These are phyloP conservation scores for Paragorgia papillata DNA, from an alignment of 92 coral and sea anemone species.

Conservation along the genomic window DNA sequence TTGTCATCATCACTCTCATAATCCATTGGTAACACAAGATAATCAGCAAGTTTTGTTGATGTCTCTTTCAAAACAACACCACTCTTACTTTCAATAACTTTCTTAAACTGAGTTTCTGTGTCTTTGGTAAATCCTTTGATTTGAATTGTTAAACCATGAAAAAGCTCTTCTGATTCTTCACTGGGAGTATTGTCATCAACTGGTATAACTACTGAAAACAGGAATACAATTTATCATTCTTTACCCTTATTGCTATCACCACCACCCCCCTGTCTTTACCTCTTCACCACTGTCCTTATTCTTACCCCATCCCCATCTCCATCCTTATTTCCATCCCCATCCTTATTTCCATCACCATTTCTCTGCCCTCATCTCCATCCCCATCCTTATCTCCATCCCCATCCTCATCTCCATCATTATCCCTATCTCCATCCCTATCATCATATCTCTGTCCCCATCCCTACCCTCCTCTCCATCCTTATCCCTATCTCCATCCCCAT, in stretches of 20 bases:
- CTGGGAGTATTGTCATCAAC: conserved; percentile 48
- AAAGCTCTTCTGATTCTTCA: conserved; percentile 58
- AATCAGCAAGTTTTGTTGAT: conserved; percentile 65
- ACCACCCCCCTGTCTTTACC: no score
- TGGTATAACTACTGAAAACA: no score
- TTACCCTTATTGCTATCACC: no score
- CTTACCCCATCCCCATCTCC: no score
- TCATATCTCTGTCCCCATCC: background rate
- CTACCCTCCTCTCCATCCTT: background rate
- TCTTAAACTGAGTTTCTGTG: conserved; percentile 59
- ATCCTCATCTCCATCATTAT: no score
- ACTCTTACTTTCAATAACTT: conserved; percentile 67
- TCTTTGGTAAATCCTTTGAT: conserved; percentile 69
- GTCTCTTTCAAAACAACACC: conserved; percentile 53
- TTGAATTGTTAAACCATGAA: conserved; percentile 58
- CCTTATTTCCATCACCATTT: no score
- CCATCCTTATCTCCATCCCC: no score
- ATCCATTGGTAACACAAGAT: conserved; percentile 82
- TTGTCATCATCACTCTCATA: conserved; percentile 31
- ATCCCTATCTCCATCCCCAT: background rate
- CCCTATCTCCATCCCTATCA: background rate
- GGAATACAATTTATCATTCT: no score
- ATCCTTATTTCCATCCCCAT: no score
- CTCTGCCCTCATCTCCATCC: no score
- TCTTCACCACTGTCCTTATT: no score